A percentile compares a stretch with the other conserved stretches of the same genome.
Evolutionary conservation across 2,888 invertebrate species (phyloP).

Genomic region (Thyatira batis): DNA sequence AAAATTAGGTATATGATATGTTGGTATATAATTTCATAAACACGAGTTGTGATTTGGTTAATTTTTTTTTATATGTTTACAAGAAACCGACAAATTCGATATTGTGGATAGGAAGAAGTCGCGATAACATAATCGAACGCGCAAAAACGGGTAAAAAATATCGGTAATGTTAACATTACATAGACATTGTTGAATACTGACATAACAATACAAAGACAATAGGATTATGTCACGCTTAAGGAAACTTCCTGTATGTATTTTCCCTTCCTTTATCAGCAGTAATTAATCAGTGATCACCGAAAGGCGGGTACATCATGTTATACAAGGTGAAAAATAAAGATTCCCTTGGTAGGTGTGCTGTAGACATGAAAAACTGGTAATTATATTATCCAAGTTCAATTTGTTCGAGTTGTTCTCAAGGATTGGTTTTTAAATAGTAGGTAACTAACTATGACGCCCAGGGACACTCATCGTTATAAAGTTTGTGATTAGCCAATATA

Average conservation of each 20-base stretch:
- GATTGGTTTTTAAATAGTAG: too few relatives aligned
- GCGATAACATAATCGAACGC: not conserved
- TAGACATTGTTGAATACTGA: constrained; percentile 1
- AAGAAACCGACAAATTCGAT: not conserved
- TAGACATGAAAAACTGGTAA: too few relatives aligned
- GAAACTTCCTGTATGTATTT: constrained; percentile 1
- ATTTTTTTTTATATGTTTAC: too few relatives aligned
- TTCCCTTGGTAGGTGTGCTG: too few relatives aligned
- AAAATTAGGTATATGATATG: too few relatives aligned
- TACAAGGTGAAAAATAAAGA: not conserved
- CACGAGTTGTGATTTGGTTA: too few relatives aligned
- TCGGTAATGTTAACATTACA: constrained; percentile 1
- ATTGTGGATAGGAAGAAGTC: not conserved
- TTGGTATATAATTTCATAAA: too few relatives aligned
- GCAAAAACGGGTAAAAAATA: not conserved
- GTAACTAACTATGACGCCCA: too few relatives aligned
- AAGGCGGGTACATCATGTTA: not conserved
- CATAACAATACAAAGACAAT: constrained; percentile 1
- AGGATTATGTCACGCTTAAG: constrained; percentile 1
- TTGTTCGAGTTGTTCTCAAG: too few relatives aligned
- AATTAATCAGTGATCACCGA: not conserved
- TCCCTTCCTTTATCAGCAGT: not conserved
- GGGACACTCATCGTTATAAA: too few relatives aligned
- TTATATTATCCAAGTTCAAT: too few relatives aligned
- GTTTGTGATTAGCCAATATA: too few relatives aligned